These are phyloP conservation scores for Leptopilina boulardi DNA, from an alignment of 1,140 invertebrate genomes.

Conservation along the genomic window DNA sequence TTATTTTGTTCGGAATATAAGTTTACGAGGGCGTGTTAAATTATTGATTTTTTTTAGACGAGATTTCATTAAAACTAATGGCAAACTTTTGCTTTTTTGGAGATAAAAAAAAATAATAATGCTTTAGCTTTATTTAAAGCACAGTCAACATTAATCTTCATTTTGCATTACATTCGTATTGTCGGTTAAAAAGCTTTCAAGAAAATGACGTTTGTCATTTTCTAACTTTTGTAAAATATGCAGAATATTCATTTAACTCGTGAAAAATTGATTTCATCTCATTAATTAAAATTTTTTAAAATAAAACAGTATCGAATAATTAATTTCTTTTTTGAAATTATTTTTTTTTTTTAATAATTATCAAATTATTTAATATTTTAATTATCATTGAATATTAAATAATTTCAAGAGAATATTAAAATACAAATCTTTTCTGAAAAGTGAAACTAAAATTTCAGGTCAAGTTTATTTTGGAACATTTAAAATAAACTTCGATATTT, in stretches of 20 bases:
- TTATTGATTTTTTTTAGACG: background rate
- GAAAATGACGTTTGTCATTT: background rate
- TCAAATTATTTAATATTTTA: no score
- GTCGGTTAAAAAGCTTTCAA: background rate
- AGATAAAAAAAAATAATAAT: background rate
- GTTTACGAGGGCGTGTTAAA: background rate
- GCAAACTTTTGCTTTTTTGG: background rate
- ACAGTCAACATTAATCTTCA: background rate
- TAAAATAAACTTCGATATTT: no score
- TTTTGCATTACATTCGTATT: background rate
- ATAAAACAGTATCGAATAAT: no score
- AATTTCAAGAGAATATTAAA: no score
- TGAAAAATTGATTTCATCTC: background rate
- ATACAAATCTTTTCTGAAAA: no score
- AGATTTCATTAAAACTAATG: constrained; percentile 1
- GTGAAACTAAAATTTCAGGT: no score
- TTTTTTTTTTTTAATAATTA: no score
- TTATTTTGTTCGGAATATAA: background rate
- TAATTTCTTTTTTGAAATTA: no score
- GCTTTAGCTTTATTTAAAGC: background rate
- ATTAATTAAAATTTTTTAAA: no score
- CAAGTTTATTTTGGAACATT: no score
- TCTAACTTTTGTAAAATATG: background rate
- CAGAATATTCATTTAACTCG: constrained; percentile 4
- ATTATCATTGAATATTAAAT: no score